phyloP scores from a whole-genome alignment of 2,797 vertebrate genomes.

The Epinephelus malabaricus region DNA sequence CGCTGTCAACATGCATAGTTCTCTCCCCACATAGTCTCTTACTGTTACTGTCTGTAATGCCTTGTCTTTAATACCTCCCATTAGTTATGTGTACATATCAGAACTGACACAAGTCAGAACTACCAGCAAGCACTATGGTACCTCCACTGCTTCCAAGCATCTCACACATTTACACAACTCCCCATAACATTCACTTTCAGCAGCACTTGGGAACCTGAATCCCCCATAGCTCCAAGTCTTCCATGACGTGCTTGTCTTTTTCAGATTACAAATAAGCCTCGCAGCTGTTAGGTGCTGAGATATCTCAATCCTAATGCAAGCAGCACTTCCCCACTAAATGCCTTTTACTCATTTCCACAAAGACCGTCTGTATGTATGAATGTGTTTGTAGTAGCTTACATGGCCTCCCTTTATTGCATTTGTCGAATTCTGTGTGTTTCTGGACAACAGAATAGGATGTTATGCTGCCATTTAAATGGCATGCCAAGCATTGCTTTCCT shows the following conservation, averaged over 20 bases:
- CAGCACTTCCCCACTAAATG: constrained; percentile 33
- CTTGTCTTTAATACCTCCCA: neutral
- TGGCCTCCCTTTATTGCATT: constrained; percentile 18
- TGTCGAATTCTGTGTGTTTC: constrained; percentile 32
- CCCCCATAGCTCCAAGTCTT: constrained; percentile 8
- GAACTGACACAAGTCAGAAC: neutral
- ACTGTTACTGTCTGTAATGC: neutral
- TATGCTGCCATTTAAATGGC: constrained; percentile 23
- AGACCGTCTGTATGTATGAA: constrained; percentile 12
- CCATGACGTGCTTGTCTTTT: constrained; percentile 44
- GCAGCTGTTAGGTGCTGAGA: constrained; percentile 70
- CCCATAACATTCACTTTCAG: constrained; percentile 32
- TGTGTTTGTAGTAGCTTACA: constrained; percentile 12
- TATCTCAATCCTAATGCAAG: constrained; percentile 62
- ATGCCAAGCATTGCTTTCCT: constrained; percentile 32
- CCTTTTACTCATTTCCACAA: constrained; percentile 42
- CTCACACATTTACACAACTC: constrained; percentile 26
- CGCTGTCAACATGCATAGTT: neutral
- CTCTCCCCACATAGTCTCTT: neutral
- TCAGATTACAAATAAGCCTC: constrained; percentile 60
- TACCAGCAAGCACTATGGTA: neutral
- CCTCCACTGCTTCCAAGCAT: constrained; percentile 36
- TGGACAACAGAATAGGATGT: constrained; percentile 7
- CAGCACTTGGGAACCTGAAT: constrained; percentile 45
- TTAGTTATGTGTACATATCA: constrained; percentile 3